phyloP scores from a whole-genome alignment of 2,797 vertebrate species.

The Selene dorsalis region DNA sequence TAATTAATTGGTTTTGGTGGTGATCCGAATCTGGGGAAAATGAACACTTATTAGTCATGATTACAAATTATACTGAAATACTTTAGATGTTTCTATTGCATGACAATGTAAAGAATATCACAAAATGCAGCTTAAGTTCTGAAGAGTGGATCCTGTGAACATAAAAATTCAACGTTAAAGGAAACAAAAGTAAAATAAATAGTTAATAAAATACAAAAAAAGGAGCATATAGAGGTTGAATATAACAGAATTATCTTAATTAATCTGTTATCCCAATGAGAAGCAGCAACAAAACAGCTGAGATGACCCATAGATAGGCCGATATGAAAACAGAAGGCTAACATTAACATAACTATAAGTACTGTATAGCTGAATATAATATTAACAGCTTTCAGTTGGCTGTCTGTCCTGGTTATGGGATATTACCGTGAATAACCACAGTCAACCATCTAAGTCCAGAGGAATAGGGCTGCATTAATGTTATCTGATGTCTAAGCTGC shows the following conservation, averaged over 20 bases:
- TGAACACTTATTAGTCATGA: background rate
- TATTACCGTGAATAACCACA: background rate
- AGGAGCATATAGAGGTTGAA: too few relatives aligned
- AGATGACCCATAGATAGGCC: background rate
- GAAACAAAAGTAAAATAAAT: too few relatives aligned
- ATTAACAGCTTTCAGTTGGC: background rate
- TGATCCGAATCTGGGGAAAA: constrained; percentile 1
- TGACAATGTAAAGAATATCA: background rate
- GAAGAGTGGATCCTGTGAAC: background rate
- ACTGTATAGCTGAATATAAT: constrained; percentile 2
- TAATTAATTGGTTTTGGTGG: background rate
- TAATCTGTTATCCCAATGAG: background rate
- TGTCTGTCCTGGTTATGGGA: background rate
- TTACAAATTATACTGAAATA: background rate
- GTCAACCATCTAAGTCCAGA: background rate
- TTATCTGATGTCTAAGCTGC: background rate
- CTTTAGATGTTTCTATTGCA: background rate
- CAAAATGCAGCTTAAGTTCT: background rate
- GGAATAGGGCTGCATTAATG: background rate
- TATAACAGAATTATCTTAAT: background rate
- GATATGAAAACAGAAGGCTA: background rate
- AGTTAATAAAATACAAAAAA: too few relatives aligned
- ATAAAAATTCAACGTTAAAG: too few relatives aligned
- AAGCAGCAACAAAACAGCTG: constrained; percentile 5
- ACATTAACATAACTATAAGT: background rate